A percentile compares a stretch with the other conserved stretches of the same genome.
These are phyloP conservation scores for Lepus timidus DNA, from an alignment of 2,113 vertebrate species.

Conservation along the genomic window DNA sequence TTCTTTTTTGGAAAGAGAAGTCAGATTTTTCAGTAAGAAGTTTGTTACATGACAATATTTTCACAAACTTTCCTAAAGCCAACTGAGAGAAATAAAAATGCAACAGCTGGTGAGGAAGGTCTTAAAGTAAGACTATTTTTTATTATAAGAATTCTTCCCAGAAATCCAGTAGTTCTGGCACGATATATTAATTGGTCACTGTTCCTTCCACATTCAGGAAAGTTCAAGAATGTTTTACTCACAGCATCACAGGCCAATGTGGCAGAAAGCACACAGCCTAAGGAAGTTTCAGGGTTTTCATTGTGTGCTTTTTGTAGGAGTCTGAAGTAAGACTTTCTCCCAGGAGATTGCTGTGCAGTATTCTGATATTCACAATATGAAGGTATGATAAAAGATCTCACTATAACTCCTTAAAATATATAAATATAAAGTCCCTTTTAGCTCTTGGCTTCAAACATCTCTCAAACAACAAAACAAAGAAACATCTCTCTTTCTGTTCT, in stretches of 20 bases:
- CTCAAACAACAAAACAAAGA: too few species aligned
- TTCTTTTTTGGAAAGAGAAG: not conserved
- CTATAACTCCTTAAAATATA: not conserved
- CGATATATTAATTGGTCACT: not conserved
- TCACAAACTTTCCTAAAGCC: constrained; percentile 6
- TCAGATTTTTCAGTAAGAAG: not conserved
- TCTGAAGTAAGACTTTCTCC: not conserved
- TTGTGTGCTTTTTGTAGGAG: not conserved
- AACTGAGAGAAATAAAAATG: constrained; percentile 17
- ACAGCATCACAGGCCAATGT: not conserved
- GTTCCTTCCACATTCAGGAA: constrained; percentile 45
- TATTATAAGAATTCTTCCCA: not conserved
- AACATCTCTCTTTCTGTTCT: not conserved
- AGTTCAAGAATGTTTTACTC: constrained; percentile 30
- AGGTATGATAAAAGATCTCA: not conserved
- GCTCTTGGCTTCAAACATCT: not conserved
- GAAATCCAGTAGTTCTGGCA: constrained; percentile 23
- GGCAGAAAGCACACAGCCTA: not conserved
- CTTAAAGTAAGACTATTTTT: not conserved
- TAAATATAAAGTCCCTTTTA: not conserved
- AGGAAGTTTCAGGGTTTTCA: not conserved
- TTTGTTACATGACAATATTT: not conserved
- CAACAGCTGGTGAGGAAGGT: not conserved
- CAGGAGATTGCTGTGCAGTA: not conserved
- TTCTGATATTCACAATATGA: not conserved